Evolutionary conservation across 2,797 vertebrate species (phyloP).

Genomic region (Erethizon dorsatum): DNA sequence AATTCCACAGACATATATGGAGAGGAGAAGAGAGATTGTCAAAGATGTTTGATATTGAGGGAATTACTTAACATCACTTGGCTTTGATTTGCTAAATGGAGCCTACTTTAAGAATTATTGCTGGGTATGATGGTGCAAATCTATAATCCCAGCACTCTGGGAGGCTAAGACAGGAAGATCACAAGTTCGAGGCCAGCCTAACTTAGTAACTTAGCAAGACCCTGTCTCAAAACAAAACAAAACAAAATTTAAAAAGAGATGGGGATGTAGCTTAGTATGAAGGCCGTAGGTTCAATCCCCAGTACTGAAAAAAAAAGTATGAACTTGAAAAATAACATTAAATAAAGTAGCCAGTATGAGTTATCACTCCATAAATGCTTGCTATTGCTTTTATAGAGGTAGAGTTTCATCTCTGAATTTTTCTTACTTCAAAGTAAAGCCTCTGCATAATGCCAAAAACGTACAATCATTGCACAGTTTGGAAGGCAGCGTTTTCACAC

Average conservation of each 20-base stretch:
- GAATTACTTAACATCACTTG: conserved; percentile 2
- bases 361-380: neutral
- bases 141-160: neutral
- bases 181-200: neutral
- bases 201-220: neutral
- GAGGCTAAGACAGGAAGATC: neutral
- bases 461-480: neutral
- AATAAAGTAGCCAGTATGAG: conserved; percentile 2
- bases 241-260: neutral
- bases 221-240: neutral
- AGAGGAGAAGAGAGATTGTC: neutral
- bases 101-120: neutral
- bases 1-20: neutral
- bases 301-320: neutral
- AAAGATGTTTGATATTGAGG: neutral
- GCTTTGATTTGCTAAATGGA: conserved; percentile 7
- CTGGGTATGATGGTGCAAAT: neutral
- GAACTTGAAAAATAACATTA: neutral
- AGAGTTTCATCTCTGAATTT: conserved; percentile 8
- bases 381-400: neutral
- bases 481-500: neutral
- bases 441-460: neutral
- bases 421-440: conserved; percentile 36
- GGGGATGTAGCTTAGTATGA: neutral
- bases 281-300: neutral